Evolutionary conservation across 2,888 invertebrate genomes (phyloP), one percentile per base, ranked within the genome.

Genomic region (Drosophila putrida): DNA sequence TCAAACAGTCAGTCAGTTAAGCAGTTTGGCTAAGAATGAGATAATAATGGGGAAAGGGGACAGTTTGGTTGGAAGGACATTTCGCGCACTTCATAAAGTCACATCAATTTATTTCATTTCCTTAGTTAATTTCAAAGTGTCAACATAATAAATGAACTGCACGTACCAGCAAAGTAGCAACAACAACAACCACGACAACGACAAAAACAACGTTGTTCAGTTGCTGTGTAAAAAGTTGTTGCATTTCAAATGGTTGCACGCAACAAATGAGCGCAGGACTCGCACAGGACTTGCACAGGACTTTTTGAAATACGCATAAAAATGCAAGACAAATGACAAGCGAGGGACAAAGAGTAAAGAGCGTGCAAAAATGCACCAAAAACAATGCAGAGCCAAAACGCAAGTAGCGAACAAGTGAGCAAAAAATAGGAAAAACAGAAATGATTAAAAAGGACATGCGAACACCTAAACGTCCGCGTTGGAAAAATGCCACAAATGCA

Each of bases 241-340:
- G 90, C 89, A 88, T 88, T 90, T 84, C 81, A 90, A 85, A 89
- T 90, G 88, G 90, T 86, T 89, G 85, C 85, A 90, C 85, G 85
- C 85, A 85, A 85, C 84, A 84, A 89, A 83, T 85, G 90, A 90
- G 88, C 88, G 67, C 69, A 86, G 81, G 84, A 81, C 89, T 84
- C 35, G 35, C 64, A 33, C 89, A 85, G 90, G 90, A 85, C 83
- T 73, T 73, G 35, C 64, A 47, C 89, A 85, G 90, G 90, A 85
- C 83, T 73, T 76, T 88, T 80, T 76, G 72, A 78, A 83, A 86
- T 86, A 85, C 90, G 90, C 90, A 90, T 85, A 89, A 86, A 85
- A 90, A 85, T 85, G 87, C 87, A 88, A 86, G 90, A 88, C 83
- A 90, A 83, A 88, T 85, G 88, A 65, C 78, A 60, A 59, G 75